A percentile compares a stretch with the other conserved stretches of the same genome.
Evolutionary conservation across 2,113 vertebrate species (phyloP).

Genomic region (Bos javanicus): DNA sequence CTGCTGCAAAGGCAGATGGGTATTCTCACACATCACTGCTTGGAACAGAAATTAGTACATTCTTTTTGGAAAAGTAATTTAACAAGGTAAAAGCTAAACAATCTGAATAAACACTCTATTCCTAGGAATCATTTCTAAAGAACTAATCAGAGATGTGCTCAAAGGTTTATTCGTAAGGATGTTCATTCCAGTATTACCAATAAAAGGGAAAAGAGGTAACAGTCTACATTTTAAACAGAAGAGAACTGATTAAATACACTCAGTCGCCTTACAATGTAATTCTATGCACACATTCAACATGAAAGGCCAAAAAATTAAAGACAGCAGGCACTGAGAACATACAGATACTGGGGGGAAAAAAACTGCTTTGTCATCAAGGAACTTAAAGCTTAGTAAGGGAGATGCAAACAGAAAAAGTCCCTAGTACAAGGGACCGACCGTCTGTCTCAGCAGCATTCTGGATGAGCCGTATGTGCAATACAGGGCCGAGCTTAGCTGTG

Average conservation of each 20-base stretch:
- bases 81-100: background rate
- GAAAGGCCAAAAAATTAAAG: background rate
- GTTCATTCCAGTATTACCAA: background rate
- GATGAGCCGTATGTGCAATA: background rate
- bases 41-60: background rate
- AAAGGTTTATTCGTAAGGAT: background rate
- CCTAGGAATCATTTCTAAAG: background rate
- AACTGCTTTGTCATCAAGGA: background rate
- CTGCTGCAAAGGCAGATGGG: background rate
- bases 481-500: background rate
- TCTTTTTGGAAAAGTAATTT: background rate
- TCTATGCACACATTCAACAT: background rate
- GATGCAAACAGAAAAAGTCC: background rate
- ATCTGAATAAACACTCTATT: background rate
- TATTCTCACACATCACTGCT: background rate
- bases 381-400: background rate
- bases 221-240: background rate
- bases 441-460: background rate
- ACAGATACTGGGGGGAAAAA: accelerated
- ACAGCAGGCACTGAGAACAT: background rate
- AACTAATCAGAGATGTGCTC: background rate
- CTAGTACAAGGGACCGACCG: background rate
- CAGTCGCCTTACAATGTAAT: background rate
- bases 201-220: background rate
- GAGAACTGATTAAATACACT: background rate